Evolutionary conservation across 2,797 vertebrate species (phyloP).

Genomic region (Sternotherus odoratus): DNA sequence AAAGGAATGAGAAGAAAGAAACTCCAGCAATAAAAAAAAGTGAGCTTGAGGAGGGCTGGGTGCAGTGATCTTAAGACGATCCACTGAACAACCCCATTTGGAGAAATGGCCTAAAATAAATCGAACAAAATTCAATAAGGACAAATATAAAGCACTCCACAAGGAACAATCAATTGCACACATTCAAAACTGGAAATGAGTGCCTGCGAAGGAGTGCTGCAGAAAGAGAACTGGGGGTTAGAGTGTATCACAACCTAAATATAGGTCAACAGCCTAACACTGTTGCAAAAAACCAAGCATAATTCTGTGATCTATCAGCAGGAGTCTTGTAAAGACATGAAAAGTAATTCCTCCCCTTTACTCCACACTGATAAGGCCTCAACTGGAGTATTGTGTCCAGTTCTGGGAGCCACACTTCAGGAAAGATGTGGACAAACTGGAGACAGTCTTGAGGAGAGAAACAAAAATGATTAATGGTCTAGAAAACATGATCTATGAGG

Average conservation of each 20-base stretch:
- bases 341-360: neutral
- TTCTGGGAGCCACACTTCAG: neutral
- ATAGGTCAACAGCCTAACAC: neutral
- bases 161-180: neutral
- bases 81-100: neutral
- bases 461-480: neutral
- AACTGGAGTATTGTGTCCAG: neutral
- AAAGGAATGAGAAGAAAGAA: constrained; percentile 13
- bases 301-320: neutral
- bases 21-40: neutral
- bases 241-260: neutral
- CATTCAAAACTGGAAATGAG: neutral
- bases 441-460: neutral
- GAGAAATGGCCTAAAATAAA: neutral
- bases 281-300: neutral
- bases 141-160: neutral
- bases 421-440: neutral
- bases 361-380: neutral
- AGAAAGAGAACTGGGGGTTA: neutral
- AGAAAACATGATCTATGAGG: neutral
- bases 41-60: neutral
- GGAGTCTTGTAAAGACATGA: neutral
- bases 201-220: neutral
- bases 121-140: neutral
- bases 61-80: neutral